Conservation (phyloP, 2,797 vertebrate genomes). For the Harpagifer antarcticus region DNA sequence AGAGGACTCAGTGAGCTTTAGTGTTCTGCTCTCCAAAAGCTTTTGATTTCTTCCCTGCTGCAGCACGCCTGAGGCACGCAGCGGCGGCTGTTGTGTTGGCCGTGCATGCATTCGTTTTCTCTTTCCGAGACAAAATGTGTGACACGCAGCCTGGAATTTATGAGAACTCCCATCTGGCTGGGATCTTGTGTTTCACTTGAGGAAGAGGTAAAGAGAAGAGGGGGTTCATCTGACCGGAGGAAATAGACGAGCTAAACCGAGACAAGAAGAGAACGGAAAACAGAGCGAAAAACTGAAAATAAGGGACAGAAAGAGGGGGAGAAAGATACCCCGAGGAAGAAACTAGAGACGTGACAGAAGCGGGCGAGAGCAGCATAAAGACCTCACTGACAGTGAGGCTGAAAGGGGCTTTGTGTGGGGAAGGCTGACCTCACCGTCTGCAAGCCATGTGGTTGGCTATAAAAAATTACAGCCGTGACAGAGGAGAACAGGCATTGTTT, state of each 20-base stretch:
- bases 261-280: slow-evolving; percentile 25
- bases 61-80: slow-evolving; percentile 31
- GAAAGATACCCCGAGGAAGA: slow-evolving; percentile 58
- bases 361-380: slow-evolving; percentile 73
- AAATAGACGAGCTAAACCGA: slow-evolving; percentile 26
- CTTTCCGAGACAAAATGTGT: slow-evolving; percentile 52
- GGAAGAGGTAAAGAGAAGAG: slow-evolving; percentile 45
- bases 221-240: slow-evolving; percentile 24
- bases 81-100: slow-evolving; percentile 45
- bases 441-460: slow-evolving; percentile 69
- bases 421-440: slow-evolving; percentile 79
- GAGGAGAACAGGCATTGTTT: slow-evolving; percentile 63
- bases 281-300: slow-evolving; percentile 15
- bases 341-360: slow-evolving; percentile 70
- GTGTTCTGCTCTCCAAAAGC: slow-evolving; percentile 35
- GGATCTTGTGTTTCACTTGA: slow-evolving; percentile 53
- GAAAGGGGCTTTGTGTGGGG: slow-evolving; percentile 78
- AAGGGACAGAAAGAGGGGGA: slow-evolving; percentile 24
- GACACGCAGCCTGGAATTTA: slow-evolving; percentile 65
- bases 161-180: slow-evolving; percentile 62
- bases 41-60: slow-evolving; percentile 32
- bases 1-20: slow-evolving; percentile 31
- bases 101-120: slow-evolving; percentile 48
- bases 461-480: slow-evolving; percentile 69
- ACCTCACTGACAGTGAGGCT: slow-evolving; percentile 73